A percentile compares a stretch with the other conserved stretches of the same genome.
phyloP scores from a whole-genome alignment of 2,797 vertebrate genomes.

The Macrochelys suwanniensis region DNA sequence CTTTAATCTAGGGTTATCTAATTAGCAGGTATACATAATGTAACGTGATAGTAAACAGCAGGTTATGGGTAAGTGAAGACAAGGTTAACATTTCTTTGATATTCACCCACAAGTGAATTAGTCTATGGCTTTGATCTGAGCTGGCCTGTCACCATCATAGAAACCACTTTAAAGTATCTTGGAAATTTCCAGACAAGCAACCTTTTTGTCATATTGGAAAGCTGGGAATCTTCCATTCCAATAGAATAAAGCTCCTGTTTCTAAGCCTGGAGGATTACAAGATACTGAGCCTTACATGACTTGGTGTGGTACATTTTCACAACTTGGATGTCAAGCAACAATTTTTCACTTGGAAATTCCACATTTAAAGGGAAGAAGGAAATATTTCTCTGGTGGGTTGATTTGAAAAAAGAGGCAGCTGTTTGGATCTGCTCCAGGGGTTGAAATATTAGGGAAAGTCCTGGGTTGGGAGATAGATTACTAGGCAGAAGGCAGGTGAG shows the following conservation, averaged over 20 bases:
- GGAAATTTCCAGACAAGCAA: neutral
- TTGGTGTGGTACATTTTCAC: neutral
- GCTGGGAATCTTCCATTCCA: rapidly evolving
- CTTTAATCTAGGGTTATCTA: no score
- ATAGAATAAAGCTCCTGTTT: neutral
- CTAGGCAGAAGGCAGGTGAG: neutral
- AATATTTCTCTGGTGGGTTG: neutral
- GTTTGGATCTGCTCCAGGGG: rapidly evolving
- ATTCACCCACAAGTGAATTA: no score
- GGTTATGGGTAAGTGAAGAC: no score
- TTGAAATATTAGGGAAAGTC: neutral
- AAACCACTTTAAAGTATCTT: neutral
- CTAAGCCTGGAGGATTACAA: rapidly evolving
- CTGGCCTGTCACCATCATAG: neutral
- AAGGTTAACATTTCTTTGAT: no score
- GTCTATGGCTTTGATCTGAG: no score
- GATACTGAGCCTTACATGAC: neutral
- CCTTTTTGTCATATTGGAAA: neutral
- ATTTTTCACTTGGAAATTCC: neutral
- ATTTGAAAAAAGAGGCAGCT: neutral
- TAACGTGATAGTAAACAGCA: no score
- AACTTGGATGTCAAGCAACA: neutral
- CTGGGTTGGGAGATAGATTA: neutral
- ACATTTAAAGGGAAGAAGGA: neutral
- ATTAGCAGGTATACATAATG: no score